Conservation (phyloP, 1,140 invertebrate genomes). For the Bombus pyrosoma region DNA sequence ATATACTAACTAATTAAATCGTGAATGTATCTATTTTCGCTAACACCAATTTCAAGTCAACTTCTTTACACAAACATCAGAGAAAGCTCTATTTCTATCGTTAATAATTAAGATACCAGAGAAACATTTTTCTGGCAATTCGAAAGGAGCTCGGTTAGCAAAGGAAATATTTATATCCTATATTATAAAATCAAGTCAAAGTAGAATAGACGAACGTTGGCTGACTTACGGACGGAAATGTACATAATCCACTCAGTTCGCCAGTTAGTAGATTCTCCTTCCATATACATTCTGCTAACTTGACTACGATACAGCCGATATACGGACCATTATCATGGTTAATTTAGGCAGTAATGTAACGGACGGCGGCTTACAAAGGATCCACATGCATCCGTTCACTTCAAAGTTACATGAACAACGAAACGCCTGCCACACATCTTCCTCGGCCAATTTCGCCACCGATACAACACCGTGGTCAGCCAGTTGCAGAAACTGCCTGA, state of each 20-base stretch:
- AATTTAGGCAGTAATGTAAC: conserved; percentile 23
- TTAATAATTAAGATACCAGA: too few species aligned
- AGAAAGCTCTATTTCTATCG: too few species aligned
- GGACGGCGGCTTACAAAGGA: conserved; percentile 7
- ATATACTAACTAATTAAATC: background rate
- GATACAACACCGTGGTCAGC: background rate
- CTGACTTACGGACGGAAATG: background rate
- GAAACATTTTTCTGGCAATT: too few species aligned
- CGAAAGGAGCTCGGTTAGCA: too few species aligned
- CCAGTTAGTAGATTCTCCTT: background rate
- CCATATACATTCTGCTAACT: conserved; percentile 1
- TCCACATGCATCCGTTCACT: conserved; percentile 4
- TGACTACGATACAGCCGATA: background rate
- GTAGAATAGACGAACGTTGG: too few species aligned
- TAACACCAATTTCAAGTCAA: background rate
- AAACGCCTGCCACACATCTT: conserved; percentile 11
- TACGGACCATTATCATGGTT: conserved; percentile 14
- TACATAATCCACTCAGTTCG: background rate
- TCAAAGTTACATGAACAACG: conserved; percentile 32
- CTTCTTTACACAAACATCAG: too few species aligned
- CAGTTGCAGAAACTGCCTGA: conserved; percentile 28
- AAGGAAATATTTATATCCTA: too few species aligned
- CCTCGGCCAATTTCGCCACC: conserved; percentile 40
- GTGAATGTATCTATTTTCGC: background rate
- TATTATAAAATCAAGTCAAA: too few species aligned